phyloP scores from a whole-genome alignment of 2,888 invertebrate genomes.

The Nyleta sp. region DNA sequence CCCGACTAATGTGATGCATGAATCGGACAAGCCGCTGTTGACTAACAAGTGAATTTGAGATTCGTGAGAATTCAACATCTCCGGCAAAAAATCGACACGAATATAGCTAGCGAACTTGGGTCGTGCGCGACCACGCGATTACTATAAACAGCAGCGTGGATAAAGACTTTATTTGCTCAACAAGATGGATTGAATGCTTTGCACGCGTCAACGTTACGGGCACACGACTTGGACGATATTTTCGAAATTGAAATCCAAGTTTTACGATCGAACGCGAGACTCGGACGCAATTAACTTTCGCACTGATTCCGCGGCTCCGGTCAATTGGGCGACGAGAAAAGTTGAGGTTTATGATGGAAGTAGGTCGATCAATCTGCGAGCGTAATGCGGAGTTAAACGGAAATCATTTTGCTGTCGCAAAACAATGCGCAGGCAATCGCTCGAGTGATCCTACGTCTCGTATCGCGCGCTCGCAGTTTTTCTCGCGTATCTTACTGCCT shows the following conservation, averaged over 20 bases:
- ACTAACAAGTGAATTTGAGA: constrained; percentile 42
- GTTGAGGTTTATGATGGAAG: constrained; percentile 67
- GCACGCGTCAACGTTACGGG: background rate
- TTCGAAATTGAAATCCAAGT: background rate
- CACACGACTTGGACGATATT: background rate
- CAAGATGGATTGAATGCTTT: constrained; percentile 33
- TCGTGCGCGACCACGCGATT: constrained; percentile 47
- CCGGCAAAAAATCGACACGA: constrained; percentile 50
- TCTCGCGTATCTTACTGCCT: constrained; percentile 52
- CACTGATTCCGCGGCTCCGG: background rate
- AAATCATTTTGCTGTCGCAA: constrained; percentile 63
- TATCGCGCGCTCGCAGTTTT: constrained; percentile 41
- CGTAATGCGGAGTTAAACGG: constrained; percentile 47
- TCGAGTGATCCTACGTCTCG: constrained; percentile 55
- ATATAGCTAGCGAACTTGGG: constrained; percentile 30
- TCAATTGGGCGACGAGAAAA: constrained; percentile 45
- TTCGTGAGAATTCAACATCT: constrained; percentile 60
- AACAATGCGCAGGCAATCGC: constrained; percentile 66
- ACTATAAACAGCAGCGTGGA: constrained; percentile 37
- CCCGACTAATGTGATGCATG: constrained; percentile 32
- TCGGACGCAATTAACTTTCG: constrained; percentile 13
- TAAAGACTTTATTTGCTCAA: constrained; percentile 43
- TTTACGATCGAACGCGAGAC: background rate
- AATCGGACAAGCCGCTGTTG: background rate
- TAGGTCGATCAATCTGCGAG: constrained; percentile 65